These are phyloP conservation scores for Anarsia innoxiella DNA, from an alignment of 2,888 invertebrate genomes.

Conservation along the genomic window DNA sequence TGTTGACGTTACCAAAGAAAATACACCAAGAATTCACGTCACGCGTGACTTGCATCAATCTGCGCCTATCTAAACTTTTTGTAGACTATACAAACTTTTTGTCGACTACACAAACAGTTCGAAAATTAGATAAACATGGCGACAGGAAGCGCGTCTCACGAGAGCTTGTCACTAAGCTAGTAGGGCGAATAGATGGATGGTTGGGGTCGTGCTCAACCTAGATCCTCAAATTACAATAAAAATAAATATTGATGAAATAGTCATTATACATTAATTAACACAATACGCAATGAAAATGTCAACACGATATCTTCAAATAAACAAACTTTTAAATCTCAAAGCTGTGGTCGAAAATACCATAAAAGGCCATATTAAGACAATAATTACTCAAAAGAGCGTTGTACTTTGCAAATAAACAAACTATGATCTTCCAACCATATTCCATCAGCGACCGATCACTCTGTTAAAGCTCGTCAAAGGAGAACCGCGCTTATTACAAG, in stretches of 20 bases:
- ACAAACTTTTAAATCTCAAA: too few species aligned
- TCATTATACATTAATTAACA: too few species aligned
- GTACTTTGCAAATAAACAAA: constrained; percentile 20
- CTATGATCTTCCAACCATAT: constrained; percentile 11
- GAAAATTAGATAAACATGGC: constrained; percentile 53
- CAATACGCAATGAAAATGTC: too few species aligned
- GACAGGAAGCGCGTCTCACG: constrained; percentile 40
- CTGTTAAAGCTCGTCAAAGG: constrained; percentile 29
- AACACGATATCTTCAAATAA: too few species aligned
- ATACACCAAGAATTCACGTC: constrained; percentile 30
- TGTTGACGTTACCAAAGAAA: constrained; percentile 25
- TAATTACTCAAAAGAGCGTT: constrained; percentile 8
- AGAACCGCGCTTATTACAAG: constrained; percentile 47
- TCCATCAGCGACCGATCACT: constrained; percentile 24
- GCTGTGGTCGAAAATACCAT: too few species aligned
- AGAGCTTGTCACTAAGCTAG: constrained; percentile 31
- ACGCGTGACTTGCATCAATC: constrained; percentile 55
- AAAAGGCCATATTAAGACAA: background rate
- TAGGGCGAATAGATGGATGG: constrained; percentile 4
- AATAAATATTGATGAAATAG: too few species aligned
- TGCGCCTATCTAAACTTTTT: constrained; percentile 37
- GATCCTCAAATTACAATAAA: too few species aligned
- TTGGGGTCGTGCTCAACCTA: too few species aligned
- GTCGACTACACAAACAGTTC: constrained; percentile 43
- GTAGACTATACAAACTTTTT: constrained; percentile 25